Conservation (phyloP, 2,888 invertebrate species). For the Germaria angustata region DNA sequence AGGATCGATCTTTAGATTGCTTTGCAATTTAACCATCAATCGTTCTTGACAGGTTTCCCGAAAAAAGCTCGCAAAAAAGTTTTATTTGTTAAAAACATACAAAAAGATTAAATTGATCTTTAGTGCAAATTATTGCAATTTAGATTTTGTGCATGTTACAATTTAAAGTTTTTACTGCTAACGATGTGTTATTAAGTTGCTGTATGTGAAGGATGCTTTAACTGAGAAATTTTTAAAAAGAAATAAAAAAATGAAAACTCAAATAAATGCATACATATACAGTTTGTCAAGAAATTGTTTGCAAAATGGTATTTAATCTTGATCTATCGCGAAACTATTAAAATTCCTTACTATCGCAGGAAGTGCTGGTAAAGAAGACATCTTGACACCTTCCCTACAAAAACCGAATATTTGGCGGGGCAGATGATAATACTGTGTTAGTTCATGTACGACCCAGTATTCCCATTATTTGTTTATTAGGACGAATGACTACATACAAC, state of each 20-base stretch:
- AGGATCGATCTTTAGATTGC: slow-evolving; percentile 34
- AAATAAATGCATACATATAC: neutral
- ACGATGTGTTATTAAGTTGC: neutral
- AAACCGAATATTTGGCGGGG: too few relatives aligned
- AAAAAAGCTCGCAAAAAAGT: slow-evolving; percentile 35
- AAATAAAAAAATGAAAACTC: neutral
- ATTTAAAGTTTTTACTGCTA: neutral
- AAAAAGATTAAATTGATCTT: slow-evolving; percentile 3
- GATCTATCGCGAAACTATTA: too few relatives aligned
- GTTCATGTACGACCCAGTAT: too few relatives aligned
- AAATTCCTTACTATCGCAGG: too few relatives aligned
- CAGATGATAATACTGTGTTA: too few relatives aligned
- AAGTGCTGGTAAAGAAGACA: too few relatives aligned
- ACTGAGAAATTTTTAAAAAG: neutral
- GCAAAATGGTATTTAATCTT: too few relatives aligned
- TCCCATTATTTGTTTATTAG: too few relatives aligned
- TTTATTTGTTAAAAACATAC: slow-evolving; percentile 23
- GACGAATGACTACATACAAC: too few relatives aligned
- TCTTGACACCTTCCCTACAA: too few relatives aligned
- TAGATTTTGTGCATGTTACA: neutral
- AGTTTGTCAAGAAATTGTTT: neutral
- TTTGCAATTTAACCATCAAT: slow-evolving; percentile 69
- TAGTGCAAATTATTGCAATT: neutral
- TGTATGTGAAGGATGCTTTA: neutral
- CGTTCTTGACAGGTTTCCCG: slow-evolving; percentile 60